A percentile compares a stretch with the other conserved stretches of the same genome.
These are phyloP conservation scores for Molorchus minor DNA, from an alignment of 2,888 invertebrate species.

Conservation along the genomic window DNA sequence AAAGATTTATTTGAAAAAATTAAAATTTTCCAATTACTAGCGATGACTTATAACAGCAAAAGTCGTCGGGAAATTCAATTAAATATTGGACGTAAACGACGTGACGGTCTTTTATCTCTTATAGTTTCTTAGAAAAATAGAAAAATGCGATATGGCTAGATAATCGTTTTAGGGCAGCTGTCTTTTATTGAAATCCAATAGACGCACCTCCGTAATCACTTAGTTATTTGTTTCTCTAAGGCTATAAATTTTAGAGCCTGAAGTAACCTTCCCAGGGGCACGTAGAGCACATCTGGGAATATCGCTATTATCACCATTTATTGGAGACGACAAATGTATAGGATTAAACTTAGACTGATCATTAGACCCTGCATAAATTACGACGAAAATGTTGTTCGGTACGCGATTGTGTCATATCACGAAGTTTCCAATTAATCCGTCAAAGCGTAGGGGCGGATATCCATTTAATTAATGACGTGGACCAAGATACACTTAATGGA, in stretches of 20 bases:
- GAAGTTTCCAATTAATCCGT: slow-evolving; percentile 21
- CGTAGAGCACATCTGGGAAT: not conserved
- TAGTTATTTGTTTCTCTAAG: not conserved
- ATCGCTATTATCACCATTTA: not conserved
- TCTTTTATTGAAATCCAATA: no score
- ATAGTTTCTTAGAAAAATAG: no score
- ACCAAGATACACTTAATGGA: slow-evolving; percentile 4
- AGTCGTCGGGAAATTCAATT: no score
- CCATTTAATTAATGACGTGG: slow-evolving; percentile 13
- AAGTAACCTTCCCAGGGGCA: not conserved
- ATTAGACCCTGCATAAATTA: slow-evolving; percentile 6
- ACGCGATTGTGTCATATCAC: slow-evolving; percentile 8
- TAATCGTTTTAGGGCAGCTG: no score
- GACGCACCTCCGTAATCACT: no score
- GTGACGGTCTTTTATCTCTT: no score
- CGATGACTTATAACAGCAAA: no score
- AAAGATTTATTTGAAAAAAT: no score
- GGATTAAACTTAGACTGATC: not conserved
- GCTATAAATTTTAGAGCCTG: not conserved
- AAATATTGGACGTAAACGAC: no score
- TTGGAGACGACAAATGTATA: not conserved
- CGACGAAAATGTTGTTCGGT: slow-evolving; percentile 8
- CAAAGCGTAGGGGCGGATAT: slow-evolving; percentile 5
- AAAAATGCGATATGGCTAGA: no score
- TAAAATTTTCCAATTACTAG: no score